Conservation (phyloP, 2,797 vertebrate genomes). For the Phrynocephalus guinanensis region DNA sequence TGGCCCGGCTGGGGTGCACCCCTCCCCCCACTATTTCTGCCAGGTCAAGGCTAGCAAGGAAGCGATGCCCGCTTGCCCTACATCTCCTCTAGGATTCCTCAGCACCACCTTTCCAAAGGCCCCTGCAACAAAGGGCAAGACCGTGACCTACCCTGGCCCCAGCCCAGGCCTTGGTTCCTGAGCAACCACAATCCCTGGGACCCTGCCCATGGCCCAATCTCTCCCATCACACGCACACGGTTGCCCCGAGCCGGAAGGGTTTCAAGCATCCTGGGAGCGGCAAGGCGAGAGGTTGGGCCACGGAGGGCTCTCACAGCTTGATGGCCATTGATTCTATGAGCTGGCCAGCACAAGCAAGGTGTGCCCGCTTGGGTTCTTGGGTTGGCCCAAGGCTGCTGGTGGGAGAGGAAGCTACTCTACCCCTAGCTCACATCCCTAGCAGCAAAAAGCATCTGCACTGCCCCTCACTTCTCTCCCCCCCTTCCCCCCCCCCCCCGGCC, state of each 20-base stretch:
- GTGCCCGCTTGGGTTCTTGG: background rate
- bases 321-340: background rate
- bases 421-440: background rate
- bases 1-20: too few species aligned
- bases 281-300: background rate
- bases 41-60: background rate
- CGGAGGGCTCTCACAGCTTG: background rate
- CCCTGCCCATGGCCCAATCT: background rate
- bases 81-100: too few species aligned
- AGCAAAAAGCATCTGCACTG: background rate
- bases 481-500: too few species aligned
- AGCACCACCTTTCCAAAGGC: too few species aligned
- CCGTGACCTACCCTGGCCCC: background rate
- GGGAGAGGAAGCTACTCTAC: background rate
- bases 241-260: background rate
- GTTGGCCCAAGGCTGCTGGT: background rate
- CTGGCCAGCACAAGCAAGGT: background rate
- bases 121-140: background rate
- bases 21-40: background rate
- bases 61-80: too few species aligned
- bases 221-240: constrained; percentile 17
- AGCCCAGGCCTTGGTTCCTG: background rate
- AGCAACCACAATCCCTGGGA: constrained; percentile 3
- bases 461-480: too few species aligned
- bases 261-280: background rate